A percentile compares a stretch with the other conserved stretches of the same genome.
These are phyloP conservation scores for Lutraria lutraria DNA, from an alignment of 2,888 invertebrate species.

Conservation along the genomic window DNA sequence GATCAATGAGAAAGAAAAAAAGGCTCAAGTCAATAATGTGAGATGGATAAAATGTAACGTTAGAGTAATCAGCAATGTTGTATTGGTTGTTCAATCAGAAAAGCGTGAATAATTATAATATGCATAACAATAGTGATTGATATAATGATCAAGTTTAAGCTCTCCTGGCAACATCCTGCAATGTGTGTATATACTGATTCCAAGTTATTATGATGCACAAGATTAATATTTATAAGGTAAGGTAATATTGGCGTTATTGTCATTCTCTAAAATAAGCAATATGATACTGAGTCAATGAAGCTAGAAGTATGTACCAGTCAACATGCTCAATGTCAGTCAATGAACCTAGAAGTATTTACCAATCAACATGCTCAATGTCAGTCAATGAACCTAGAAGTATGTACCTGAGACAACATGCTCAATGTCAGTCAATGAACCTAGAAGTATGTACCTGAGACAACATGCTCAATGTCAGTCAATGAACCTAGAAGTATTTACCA, in stretches of 20 bases:
- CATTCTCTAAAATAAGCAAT: no score
- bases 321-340: no score
- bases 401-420: no score
- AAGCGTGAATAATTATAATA: neutral
- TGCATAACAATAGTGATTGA: neutral
- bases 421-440: no score
- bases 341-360: no score
- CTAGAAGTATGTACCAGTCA: no score
- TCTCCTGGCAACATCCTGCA: neutral
- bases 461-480: no score
- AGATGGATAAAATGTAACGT: neutral
- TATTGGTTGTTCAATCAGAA: neutral
- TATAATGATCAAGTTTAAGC: neutral
- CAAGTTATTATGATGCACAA: neutral
- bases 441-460: no score
- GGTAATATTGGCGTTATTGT: slow-evolving; percentile 5
- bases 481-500: no score
- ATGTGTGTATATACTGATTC: neutral
- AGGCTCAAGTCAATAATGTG: neutral
- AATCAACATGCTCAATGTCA: no score
- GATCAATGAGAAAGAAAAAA: slow-evolving; percentile 9
- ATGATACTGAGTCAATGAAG: no score
- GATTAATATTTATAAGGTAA: neutral
- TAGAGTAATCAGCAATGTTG: neutral
- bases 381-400: no score